phyloP scores from a whole-genome alignment of 1,140 invertebrate species.

The Colletes latitarsis region DNA sequence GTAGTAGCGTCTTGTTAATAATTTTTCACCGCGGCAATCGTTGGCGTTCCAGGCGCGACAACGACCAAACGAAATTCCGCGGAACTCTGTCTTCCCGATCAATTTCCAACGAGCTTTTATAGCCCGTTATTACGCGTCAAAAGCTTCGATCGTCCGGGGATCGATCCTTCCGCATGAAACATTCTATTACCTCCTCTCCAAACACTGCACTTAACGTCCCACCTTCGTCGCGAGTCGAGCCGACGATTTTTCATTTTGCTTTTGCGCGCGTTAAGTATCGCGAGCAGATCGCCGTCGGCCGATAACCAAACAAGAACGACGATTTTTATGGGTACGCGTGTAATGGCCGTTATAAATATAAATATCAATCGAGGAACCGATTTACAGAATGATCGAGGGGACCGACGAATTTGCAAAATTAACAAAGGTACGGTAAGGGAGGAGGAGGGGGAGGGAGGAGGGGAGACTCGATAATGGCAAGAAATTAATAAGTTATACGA shows the following conservation, averaged over 20 bases:
- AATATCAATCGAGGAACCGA: conserved; percentile 22
- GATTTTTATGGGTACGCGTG: conserved; percentile 11
- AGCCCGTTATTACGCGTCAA: conserved; percentile 16
- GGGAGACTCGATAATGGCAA: conserved; percentile 26
- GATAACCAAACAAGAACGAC: conserved; percentile 22
- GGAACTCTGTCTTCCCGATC: conserved; percentile 1
- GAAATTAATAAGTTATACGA: conserved; percentile 58
- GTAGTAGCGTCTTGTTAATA: not conserved
- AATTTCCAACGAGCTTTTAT: not conserved
- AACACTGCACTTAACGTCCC: not conserved
- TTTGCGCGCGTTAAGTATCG: not conserved
- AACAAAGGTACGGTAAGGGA: conserved; percentile 21
- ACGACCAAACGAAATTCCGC: not conserved
- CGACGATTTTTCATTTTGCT: not conserved
- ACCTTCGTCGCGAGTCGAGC: too few relatives aligned
- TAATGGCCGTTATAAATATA: conserved; percentile 36
- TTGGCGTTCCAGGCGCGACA: not conserved
- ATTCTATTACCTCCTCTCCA: not conserved
- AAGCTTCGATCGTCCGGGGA: not conserved
- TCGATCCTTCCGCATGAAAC: conserved; percentile 6
- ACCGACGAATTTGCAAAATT: conserved; percentile 32
- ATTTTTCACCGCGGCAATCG: not conserved
- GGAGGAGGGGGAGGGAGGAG: too few relatives aligned
- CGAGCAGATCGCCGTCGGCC: not conserved
- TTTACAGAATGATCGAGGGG: conserved; percentile 10